Conservation (phyloP, 2,888 invertebrate genomes). For the Eupithecia subfuscata region DNA sequence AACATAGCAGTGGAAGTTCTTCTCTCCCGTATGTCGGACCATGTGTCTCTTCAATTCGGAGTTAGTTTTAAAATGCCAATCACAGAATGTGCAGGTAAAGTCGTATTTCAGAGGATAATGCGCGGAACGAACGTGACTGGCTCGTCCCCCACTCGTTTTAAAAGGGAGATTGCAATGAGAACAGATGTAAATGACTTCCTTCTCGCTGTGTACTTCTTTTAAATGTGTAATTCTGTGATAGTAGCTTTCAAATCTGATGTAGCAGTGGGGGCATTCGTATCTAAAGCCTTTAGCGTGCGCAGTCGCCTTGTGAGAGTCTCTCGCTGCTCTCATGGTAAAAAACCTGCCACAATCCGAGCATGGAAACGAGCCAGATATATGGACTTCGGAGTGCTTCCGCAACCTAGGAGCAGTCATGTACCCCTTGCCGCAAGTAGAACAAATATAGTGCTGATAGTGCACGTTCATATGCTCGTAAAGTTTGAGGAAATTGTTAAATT, state of each 20-base stretch:
- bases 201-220: conserved; percentile 69
- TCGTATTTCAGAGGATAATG: conserved; percentile 69
- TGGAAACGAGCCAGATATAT: conserved; percentile 71
- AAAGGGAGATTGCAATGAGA: conserved; percentile 69
- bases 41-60: conserved; percentile 74
- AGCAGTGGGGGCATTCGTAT: conserved; percentile 76
- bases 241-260: conserved; percentile 69
- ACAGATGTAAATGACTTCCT: conserved; percentile 68
- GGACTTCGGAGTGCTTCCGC: conserved; percentile 75
- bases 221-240: conserved; percentile 74
- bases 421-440: conserved; percentile 75
- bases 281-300: conserved; percentile 70
- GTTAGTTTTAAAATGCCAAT: conserved; percentile 71
- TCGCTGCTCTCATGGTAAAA: conserved; percentile 69
- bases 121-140: conserved; percentile 64
- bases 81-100: conserved; percentile 66
- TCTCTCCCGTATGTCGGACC: conserved; percentile 71
- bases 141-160: conserved; percentile 72
- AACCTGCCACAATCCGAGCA: conserved; percentile 70
- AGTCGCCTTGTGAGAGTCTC: conserved; percentile 72
- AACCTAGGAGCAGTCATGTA: conserved; percentile 74
- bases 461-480: conserved; percentile 77
- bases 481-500: conserved; percentile 74
- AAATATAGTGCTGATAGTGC: conserved; percentile 78
- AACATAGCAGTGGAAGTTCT: conserved; percentile 64